Base-by-base conservation (phyloP, 92 coral and sea anemone genomes). In the Phenganax marumi region DNA sequence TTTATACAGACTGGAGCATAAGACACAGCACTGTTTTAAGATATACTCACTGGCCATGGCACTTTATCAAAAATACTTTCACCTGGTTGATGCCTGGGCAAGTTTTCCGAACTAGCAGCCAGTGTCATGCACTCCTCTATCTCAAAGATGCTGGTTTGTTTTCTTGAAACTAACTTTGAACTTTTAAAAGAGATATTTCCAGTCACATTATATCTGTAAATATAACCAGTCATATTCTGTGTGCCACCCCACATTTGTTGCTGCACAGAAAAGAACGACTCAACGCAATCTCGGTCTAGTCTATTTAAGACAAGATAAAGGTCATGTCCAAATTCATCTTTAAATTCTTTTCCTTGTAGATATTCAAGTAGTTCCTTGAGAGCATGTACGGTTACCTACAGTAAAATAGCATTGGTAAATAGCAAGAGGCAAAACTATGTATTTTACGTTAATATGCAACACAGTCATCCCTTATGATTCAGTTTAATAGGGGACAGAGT, bases 181-280 rank as follows among this genome's bases (percentile, higher is more conserved):
- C 50, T 52, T 75, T 71, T 74, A 73, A 80, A 85, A 7, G 91
- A 68, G 50, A 72, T 85, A 53, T 65, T 69, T 8, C 91, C 91
- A 85, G 65, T 19, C 17, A 89, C 77, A 52, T 85, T 86, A 63
- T 89, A 86, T 12, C 87, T 85, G 65, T 85, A 85, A 4, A 76
- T 78, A 81, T 33, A 85, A 12, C 84, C 91, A 55, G 91, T 89
- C 91, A 89, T 85, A 65, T 81, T 85, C 33, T 70, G 65, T 11
- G 91, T 81, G 10, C 89, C 91, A 12, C 89, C 91, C 77, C 89
- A 82, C 91, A 85, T 89, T 80, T 85, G 89, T 43, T 87, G 7
- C 70, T 85, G 89, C 26, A 79, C 76, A 0, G 91, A 75, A 52
- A 89, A 89, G 74, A 82, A 89, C 5, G 89, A 89, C 79, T 89